These are phyloP conservation scores for Toxonevra muliebris DNA, from an alignment of 2,888 invertebrate species.

Conservation along the genomic window DNA sequence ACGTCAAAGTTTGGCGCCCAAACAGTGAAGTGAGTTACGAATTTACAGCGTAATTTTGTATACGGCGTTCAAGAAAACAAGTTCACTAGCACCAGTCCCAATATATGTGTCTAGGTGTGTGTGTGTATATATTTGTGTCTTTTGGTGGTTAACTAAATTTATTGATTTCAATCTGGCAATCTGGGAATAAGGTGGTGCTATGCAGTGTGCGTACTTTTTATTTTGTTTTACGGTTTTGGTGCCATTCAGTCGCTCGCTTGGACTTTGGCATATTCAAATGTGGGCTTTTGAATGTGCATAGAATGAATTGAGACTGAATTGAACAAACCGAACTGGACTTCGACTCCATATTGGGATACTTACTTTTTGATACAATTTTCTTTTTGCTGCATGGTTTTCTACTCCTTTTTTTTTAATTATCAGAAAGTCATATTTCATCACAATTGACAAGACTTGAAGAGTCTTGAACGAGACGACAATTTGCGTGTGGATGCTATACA, in stretches of 20 bases:
- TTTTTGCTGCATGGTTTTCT: no score
- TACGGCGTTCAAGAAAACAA: slow-evolving; percentile 19
- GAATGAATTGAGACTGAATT: no score
- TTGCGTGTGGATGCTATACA: no score
- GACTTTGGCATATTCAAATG: slow-evolving; percentile 4
- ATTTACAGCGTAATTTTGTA: background rate
- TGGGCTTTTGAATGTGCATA: no score
- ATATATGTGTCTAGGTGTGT: no score
- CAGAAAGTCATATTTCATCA: slow-evolving; percentile 23
- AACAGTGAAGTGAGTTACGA: slow-evolving; percentile 14
- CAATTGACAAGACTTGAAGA: no score
- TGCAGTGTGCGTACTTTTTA: background rate
- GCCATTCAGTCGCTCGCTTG: slow-evolving; percentile 6
- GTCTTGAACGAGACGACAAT: no score
- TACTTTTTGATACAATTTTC: no score
- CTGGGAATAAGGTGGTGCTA: slow-evolving; percentile 7
- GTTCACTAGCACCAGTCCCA: slow-evolving; percentile 4
- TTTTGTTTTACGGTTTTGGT: background rate
- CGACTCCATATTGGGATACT: no score
- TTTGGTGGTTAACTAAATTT: slow-evolving; percentile 14
- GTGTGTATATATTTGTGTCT: background rate
- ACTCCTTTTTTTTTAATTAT: slow-evolving; percentile 20
- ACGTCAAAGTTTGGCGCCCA: slow-evolving; percentile 37
- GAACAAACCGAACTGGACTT: no score
- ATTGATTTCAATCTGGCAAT: slow-evolving; percentile 12